A percentile compares a stretch with the other conserved stretches of the same genome.
Evolutionary conservation across 2,797 vertebrate species (phyloP).

Genomic region (Setipinna tenuifilis): DNA sequence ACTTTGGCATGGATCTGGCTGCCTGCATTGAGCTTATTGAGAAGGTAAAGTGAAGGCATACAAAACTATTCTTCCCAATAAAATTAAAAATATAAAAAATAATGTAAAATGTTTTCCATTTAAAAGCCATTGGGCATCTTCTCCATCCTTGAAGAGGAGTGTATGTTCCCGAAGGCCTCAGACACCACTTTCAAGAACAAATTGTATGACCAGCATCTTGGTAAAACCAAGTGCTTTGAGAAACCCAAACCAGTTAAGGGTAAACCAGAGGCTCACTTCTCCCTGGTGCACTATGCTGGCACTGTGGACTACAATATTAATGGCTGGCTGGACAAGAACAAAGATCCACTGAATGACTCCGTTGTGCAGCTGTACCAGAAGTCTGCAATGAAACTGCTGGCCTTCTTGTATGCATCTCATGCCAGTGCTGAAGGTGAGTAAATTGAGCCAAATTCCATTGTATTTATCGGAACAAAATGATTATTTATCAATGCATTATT

Average conservation of each 20-base stretch:
- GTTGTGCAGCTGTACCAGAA: slow-evolving; percentile 84
- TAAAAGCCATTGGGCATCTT: slow-evolving; percentile 80
- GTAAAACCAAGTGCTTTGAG: slow-evolving; percentile 78
- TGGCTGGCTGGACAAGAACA: slow-evolving; percentile 88
- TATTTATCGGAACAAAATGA: too few species aligned
- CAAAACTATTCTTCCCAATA: too few species aligned
- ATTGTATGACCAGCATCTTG: slow-evolving; percentile 80
- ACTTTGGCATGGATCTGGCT: slow-evolving; percentile 63
- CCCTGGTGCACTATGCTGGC: slow-evolving; percentile 73
- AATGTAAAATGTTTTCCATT: too few species aligned
- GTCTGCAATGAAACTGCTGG: slow-evolving; percentile 81
- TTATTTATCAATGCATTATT: too few species aligned
- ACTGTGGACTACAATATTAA: slow-evolving; percentile 72
- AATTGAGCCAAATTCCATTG: too few species aligned
- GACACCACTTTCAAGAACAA: slow-evolving; percentile 81
- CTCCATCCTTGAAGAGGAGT: slow-evolving; percentile 91
- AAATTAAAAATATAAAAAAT: too few species aligned
- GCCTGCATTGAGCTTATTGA: slow-evolving; percentile 63
- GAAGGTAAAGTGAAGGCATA: slow-evolving; percentile 34
- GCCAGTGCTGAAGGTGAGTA: slow-evolving; percentile 67
- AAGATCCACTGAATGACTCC: slow-evolving; percentile 87
- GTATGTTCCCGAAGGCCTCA: slow-evolving; percentile 82
- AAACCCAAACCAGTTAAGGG: slow-evolving; percentile 82
- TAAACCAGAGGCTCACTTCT: slow-evolving; percentile 76
- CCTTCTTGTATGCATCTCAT: slow-evolving; percentile 73